Conservation (phyloP, 2,888 invertebrate species). For the Morpho deidamia region DNA sequence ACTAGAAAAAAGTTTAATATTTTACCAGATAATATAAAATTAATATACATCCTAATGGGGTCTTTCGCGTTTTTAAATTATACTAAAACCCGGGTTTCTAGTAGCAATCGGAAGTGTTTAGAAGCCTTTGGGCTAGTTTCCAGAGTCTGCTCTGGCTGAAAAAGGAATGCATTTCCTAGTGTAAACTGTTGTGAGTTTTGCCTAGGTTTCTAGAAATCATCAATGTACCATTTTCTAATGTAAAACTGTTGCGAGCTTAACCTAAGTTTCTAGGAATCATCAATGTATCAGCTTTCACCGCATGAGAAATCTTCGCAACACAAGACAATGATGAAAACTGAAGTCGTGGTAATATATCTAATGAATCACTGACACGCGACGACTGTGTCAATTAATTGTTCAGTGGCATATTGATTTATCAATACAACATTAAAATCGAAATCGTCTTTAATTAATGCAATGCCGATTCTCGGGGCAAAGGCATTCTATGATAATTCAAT, state of each 20-base stretch:
- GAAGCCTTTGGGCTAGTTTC: too few species aligned
- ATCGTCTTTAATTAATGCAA: not conserved
- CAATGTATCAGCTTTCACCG: constrained; percentile 29
- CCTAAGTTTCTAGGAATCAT: constrained; percentile 22
- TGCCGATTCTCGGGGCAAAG: not conserved
- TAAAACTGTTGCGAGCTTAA: constrained; percentile 7
- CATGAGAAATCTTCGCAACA: constrained; percentile 23
- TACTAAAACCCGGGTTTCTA: too few species aligned
- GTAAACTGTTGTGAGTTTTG: not conserved
- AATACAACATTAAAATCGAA: not conserved
- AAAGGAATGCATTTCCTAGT: too few species aligned
- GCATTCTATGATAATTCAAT: too few species aligned
- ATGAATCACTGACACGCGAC: constrained; percentile 3
- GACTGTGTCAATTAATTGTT: not conserved
- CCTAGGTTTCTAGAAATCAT: not conserved
- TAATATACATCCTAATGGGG: too few species aligned
- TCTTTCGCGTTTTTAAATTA: too few species aligned
- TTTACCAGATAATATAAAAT: too few species aligned
- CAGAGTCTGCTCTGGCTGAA: too few species aligned
- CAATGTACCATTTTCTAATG: not conserved
- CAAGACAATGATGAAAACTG: constrained; percentile 28
- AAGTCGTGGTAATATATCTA: constrained; percentile 1
- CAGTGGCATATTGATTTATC: not conserved
- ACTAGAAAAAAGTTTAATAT: too few species aligned
- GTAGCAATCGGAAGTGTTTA: too few species aligned